Evolutionary conservation across 2,113 vertebrate species (phyloP).

Genomic region (Daboia siamensis): DNA sequence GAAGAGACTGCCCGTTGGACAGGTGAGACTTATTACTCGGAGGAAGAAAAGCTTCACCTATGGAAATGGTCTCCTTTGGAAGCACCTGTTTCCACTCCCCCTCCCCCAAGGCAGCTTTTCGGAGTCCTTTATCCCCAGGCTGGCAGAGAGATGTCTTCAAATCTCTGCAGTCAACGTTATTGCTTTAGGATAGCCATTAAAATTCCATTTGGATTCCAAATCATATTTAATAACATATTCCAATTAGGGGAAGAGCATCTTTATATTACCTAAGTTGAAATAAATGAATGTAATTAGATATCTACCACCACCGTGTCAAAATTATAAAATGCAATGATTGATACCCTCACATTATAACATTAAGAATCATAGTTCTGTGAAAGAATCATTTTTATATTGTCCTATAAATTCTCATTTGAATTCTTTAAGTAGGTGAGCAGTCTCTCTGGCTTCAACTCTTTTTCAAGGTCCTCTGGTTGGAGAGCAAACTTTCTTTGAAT

Average conservation of each 20-base stretch:
- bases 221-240: background rate
- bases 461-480: constrained; percentile 30
- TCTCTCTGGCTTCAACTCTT: constrained; percentile 33
- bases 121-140: background rate
- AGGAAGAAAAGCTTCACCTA: background rate
- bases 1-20: background rate
- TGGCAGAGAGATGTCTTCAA: background rate
- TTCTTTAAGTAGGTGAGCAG: background rate
- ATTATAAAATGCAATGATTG: constrained; percentile 63
- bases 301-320: background rate
- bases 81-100: background rate
- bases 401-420: constrained; percentile 1
- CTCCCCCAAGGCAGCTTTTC: background rate
- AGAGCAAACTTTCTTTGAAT: constrained; percentile 35
- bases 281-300: constrained; percentile 36
- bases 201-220: background rate
- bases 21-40: background rate
- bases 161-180: background rate
- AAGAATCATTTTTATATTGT: constrained; percentile 19
- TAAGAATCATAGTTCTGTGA: constrained; percentile 25
- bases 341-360: constrained; percentile 43
- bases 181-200: constrained; percentile 48
- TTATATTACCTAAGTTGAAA: constrained; percentile 50
- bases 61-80: background rate
- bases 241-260: background rate